Percentiles rank a stretch among this genome's conserved stretches.
Conservation (phyloP, 1,140 invertebrate species). For the Bemisia tabaci region DNA sequence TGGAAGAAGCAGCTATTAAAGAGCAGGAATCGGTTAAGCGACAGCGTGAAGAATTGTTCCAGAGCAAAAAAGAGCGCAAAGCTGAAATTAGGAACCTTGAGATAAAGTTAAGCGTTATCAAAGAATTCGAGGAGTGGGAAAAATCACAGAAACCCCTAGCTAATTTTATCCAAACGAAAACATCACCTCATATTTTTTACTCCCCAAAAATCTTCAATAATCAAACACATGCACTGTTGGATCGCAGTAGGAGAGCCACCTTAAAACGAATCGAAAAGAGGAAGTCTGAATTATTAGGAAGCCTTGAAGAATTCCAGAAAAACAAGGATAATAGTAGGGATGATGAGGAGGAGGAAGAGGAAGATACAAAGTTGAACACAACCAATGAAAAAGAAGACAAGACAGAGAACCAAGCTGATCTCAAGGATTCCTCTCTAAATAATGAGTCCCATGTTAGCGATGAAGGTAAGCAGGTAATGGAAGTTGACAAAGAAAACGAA, state of each 20-base stretch:
- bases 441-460: background rate
- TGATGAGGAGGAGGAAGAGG: background rate
- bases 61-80: constrained; percentile 71
- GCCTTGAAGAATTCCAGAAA: background rate
- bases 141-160: constrained; percentile 55
- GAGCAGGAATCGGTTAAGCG: constrained; percentile 75
- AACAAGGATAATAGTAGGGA: background rate
- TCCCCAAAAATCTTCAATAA: constrained; percentile 56
- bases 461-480: background rate
- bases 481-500: background rate
- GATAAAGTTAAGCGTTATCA: constrained; percentile 72
- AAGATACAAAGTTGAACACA: background rate
- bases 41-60: constrained; percentile 73
- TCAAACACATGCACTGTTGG: constrained; percentile 38
- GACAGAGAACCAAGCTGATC: background rate
- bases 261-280: background rate
- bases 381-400: background rate
- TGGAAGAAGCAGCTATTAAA: constrained; percentile 76
- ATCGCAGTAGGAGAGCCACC: background rate
- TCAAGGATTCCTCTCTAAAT: background rate
- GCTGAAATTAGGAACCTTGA: constrained; percentile 79
- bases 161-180: constrained; percentile 76
- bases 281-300: background rate
- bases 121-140: constrained; percentile 81
- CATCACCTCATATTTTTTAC: constrained; percentile 77